Base-by-base conservation (phyloP, 2,888 invertebrate species). In the Merodon equestris region DNA sequence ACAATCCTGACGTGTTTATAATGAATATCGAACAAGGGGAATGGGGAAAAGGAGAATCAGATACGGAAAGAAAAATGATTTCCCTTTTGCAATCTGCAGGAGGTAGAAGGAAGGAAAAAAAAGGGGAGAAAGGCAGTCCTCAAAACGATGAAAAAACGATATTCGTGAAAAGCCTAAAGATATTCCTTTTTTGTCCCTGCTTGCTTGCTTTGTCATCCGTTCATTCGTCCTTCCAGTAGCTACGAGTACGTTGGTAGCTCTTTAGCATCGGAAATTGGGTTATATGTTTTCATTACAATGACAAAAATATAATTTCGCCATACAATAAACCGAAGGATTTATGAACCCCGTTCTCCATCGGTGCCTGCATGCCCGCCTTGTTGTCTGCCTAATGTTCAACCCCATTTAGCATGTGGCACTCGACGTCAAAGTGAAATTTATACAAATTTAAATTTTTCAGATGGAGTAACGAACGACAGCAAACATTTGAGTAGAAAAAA, bases 301-400 rank as follows among this genome's bases (percentile, higher is more conserved):
- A 48, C 81, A 66, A 48, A 76, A 76, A 76, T 76, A 71, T 71
- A 81, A 75, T 81, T 81, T 76, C 75, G 76, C 70, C 61, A 76
- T 64, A 60, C 76, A 81, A 71, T 76, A 68, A 71, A 81, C 63
- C 50, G 63, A 57, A 61, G 61, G 70, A 81, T 67, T 76, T 71
- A 76, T 76, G 71, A 61, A 66, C 56, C 66, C 66, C 53, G 44
- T 27, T 44, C 17, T 7, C 27, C 27, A 27, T 27, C 27, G 27
- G 27, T 27, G 27, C 27, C 27, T 27, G 27, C 7, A 27, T 2
- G 27, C 27, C 27, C 7, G 27, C 27, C 7, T 7, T 27, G 3
- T 27, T 2, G 27, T 7, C 3, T 27, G 27, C 27, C 27, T 27
- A 27, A 27, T 27, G 27, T 7, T 27, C 18, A 40, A 40, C 44